Base-by-base conservation (phyloP, 2,888 invertebrate genomes). In the Oegoconia quadripuncta region DNA sequence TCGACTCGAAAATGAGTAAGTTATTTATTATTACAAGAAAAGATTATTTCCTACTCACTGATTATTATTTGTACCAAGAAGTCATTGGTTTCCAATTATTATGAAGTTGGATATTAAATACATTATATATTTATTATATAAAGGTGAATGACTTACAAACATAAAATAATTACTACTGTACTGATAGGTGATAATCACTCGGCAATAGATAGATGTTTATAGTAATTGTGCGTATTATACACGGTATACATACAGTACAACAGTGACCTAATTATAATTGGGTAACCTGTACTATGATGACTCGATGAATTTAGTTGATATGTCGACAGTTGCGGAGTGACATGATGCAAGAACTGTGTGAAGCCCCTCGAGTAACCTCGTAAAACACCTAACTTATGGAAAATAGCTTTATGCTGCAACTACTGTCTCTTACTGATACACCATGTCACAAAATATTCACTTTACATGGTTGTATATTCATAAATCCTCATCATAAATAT, bases 391-490 rank as follows among this genome's bases (percentile, higher is more conserved):
- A 65, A 64, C 42, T 58, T 78, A 74, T 60, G 63, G 68, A 77
- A 79, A 75, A 82, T 77, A 76, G 65, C 64, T 63, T 61, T 59
- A 59, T 54, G 63, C 61, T 46, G 65, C 63, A 55, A 64, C 64
- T 67, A 72, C 64, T 50, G 58, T 60, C 62, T 50, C 63, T 60
- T 67, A 64, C 64, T 61, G 65, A 61, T 71, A 82, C 82, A 83
- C 70, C 83, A 80, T 81, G 83, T 83, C 86, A 82, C 82, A 82
- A 86, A 86, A 81, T 82, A 83, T 74, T 64, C 67, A 64, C 75
- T 31, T 74, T 76, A 70, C 74, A 76, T 56, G 55, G 65, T 68
- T 74, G 65, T 76, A 74, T 74, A 73, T 72, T 61, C 64, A 70
- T 69, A 74, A 62, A 75, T 71, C n/a, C n/a, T 72, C 53, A 55